These are phyloP conservation scores for Chinchilla lanigera DNA, from an alignment of 2,113 vertebrate species.

Conservation along the genomic window DNA sequence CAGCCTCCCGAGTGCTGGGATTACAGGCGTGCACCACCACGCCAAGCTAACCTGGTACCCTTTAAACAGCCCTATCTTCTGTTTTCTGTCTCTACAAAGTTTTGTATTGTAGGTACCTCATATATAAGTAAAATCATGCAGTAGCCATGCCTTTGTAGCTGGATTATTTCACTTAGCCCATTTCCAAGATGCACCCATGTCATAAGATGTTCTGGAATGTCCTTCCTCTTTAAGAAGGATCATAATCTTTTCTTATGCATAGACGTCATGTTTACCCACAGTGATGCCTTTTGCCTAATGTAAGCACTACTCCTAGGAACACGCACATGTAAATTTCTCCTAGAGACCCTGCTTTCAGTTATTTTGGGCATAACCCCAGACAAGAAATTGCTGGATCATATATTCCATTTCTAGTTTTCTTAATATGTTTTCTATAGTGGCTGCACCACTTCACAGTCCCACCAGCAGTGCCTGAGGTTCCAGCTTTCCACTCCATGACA, in stretches of 20 bases:
- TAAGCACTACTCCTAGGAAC: neutral
- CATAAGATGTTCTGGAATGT: slow-evolving; percentile 2
- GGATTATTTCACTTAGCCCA: neutral
- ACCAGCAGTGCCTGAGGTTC: neutral
- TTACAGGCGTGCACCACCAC: too few relatives aligned
- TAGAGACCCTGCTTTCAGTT: neutral
- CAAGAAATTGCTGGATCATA: neutral
- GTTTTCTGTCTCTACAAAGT: neutral
- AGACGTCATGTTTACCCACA: neutral
- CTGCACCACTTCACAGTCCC: neutral
- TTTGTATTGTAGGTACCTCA: neutral
- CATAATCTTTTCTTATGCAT: neutral
- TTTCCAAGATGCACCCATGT: neutral
- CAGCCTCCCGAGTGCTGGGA: too few relatives aligned
- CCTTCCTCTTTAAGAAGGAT: neutral
- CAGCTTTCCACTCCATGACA: neutral
- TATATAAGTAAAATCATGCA: neutral
- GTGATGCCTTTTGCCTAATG: neutral
- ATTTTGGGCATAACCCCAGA: neutral
- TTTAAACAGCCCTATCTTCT: neutral
- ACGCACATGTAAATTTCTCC: neutral
- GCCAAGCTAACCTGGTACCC: neutral
- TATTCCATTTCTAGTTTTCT: neutral
- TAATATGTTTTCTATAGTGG: neutral
- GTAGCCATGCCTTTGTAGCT: neutral